These are phyloP conservation scores for Oligia strigilis DNA, from an alignment of 2,888 invertebrate genomes.

Conservation along the genomic window DNA sequence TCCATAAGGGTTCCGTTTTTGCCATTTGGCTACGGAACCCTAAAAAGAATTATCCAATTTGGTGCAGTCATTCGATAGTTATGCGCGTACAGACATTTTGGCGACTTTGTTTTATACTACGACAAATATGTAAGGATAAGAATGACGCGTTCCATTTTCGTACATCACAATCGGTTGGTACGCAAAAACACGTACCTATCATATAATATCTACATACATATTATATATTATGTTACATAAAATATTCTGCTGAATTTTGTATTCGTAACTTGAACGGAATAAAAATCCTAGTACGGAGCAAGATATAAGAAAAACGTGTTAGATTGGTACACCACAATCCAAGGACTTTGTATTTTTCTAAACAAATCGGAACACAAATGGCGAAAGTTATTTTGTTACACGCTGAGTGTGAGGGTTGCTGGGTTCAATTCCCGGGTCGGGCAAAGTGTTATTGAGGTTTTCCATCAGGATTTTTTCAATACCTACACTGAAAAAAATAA, in stretches of 20 bases:
- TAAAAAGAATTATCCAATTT: too few species aligned
- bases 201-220: conserved; percentile 30
- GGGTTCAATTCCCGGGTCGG: background rate
- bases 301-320: conserved; percentile 54
- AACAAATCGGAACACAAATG: conserved; percentile 35
- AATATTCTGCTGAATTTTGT: conserved; percentile 50
- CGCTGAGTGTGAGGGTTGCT: background rate
- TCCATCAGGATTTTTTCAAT: too few species aligned
- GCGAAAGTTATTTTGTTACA: conserved; percentile 19
- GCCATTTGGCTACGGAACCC: too few species aligned
- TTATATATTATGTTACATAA: conserved; percentile 21
- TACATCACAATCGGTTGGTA: conserved; percentile 16
- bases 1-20: too few species aligned
- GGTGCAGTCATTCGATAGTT: too few species aligned
- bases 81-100: too few species aligned
- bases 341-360: conserved; percentile 33
- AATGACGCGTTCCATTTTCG: background rate
- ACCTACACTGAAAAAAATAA: too few species aligned
- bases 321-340: conserved; percentile 27
- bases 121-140: too few species aligned
- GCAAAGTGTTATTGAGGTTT: background rate
- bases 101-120: too few species aligned
- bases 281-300: conserved; percentile 45
- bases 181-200: conserved; percentile 29
- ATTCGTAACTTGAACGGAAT: conserved; percentile 58